phyloP scores from a whole-genome alignment of 2,113 vertebrate genomes.

The Heptranchias perlo region DNA sequence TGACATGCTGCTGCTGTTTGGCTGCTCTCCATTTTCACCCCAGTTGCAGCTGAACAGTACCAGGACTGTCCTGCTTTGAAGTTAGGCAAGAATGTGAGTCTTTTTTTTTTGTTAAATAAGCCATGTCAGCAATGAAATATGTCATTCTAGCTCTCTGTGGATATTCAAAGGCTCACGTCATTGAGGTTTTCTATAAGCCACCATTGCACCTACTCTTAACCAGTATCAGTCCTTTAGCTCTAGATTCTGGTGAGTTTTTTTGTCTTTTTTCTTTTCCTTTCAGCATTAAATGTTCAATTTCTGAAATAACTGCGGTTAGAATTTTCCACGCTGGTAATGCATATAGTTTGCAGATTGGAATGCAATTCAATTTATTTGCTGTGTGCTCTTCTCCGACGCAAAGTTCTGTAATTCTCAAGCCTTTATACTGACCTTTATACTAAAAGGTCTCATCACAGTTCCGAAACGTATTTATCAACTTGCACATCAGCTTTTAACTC shows the following conservation, averaged over 20 bases:
- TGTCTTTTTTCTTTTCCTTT: slow-evolving; percentile 29
- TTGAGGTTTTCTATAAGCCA: slow-evolving; percentile 48
- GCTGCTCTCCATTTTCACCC: slow-evolving; percentile 59
- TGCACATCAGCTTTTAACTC: neutral
- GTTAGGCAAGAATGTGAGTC: slow-evolving; percentile 62
- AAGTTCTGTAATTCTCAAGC: neutral
- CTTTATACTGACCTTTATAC: neutral
- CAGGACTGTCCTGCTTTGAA: slow-evolving; percentile 61
- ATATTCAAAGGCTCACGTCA: slow-evolving; percentile 44
- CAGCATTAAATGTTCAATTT: neutral
- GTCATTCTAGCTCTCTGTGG: slow-evolving; percentile 58
- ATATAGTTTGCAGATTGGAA: neutral
- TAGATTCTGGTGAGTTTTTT: neutral
- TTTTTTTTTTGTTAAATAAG: slow-evolving; percentile 56
- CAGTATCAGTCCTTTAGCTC: neutral
- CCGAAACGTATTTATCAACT: neutral
- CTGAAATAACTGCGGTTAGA: neutral
- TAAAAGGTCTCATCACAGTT: neutral
- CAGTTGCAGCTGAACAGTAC: slow-evolving; percentile 64
- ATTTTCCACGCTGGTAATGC: neutral
- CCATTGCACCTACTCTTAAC: neutral
- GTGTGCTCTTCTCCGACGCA: neutral
- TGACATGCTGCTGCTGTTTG: slow-evolving; percentile 50
- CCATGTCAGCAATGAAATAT: slow-evolving; percentile 59
- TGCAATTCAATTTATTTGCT: neutral